Conservation (phyloP, 2,888 invertebrate species). For the Chesias legatella region DNA sequence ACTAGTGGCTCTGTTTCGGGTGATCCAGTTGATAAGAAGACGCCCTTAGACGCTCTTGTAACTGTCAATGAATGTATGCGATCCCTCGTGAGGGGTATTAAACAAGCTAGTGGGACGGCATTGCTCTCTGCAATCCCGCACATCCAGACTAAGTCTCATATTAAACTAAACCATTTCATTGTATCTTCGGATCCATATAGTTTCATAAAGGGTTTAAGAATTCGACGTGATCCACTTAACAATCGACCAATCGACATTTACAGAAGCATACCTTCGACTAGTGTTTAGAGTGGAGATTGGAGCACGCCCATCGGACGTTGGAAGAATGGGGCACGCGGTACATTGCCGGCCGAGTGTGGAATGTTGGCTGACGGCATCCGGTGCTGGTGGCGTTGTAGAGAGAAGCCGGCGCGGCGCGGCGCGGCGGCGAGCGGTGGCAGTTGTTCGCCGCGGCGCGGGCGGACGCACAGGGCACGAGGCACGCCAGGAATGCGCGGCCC, state of each 20-base stretch:
- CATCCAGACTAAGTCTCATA: slow-evolving; percentile 4
- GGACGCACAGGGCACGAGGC: slow-evolving; percentile 66
- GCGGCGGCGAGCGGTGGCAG: slow-evolving; percentile 33
- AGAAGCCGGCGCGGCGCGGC: slow-evolving; percentile 27
- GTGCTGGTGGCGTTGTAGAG: slow-evolving; percentile 48
- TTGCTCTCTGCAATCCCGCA: slow-evolving; percentile 1
- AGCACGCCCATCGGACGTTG: slow-evolving; percentile 21
- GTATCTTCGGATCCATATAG: slow-evolving; percentile 31
- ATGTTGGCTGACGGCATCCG: slow-evolving; percentile 35
- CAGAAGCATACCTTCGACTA: slow-evolving; percentile 53
- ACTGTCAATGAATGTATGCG: no score
- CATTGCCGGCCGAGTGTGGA: slow-evolving; percentile 47
- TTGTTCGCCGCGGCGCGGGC: slow-evolving; percentile 42
- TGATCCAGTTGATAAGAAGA: no score
- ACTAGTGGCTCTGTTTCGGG: background rate
- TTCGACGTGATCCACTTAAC: slow-evolving; percentile 50
- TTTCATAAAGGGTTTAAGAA: slow-evolving; percentile 40
- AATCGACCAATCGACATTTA: slow-evolving; percentile 55
- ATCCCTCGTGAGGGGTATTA: background rate
- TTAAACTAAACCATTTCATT: slow-evolving; percentile 15
- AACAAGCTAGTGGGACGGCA: slow-evolving; percentile 1
- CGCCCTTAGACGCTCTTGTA: no score
- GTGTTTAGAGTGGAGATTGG: slow-evolving; percentile 43
- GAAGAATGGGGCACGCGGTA: slow-evolving; percentile 32
- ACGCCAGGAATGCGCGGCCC: slow-evolving; percentile 75